Percentiles rank a stretch among this genome's conserved stretches.
These are phyloP conservation scores for Crossocerus cetratus DNA, from an alignment of 2,888 invertebrate species.

Conservation along the genomic window DNA sequence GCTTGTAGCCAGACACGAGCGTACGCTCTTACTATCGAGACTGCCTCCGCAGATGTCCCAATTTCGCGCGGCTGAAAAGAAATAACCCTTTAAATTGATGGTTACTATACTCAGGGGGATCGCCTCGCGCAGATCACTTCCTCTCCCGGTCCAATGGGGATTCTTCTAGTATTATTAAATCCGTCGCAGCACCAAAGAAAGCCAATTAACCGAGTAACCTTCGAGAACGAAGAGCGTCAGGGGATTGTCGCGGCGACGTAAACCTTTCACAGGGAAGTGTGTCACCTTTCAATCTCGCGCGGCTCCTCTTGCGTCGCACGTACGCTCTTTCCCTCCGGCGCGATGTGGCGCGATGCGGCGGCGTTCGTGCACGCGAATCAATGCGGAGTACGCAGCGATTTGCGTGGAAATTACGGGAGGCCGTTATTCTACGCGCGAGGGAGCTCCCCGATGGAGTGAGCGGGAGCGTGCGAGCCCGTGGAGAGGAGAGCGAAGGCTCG, in stretches of 20 bases:
- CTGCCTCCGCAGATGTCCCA: too few relatives aligned
- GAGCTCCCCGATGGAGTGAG: slow-evolving; percentile 36
- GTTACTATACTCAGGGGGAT: background rate
- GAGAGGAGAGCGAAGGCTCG: slow-evolving; percentile 35
- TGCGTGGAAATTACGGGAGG: slow-evolving; percentile 52
- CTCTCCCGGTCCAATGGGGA: too few relatives aligned
- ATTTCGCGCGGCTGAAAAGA: too few relatives aligned
- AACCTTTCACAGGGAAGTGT: slow-evolving; percentile 12
- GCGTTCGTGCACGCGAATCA: slow-evolving; percentile 5
- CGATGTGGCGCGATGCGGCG: slow-evolving; percentile 9
- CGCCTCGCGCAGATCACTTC: background rate
- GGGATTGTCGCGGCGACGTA: background rate
- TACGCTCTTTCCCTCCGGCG: too few relatives aligned
- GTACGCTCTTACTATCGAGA: background rate
- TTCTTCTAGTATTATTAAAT: too few relatives aligned
- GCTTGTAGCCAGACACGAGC: slow-evolving; percentile 10
- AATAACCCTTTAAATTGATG: too few relatives aligned
- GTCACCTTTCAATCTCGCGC: slow-evolving; percentile 26
- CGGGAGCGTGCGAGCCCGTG: slow-evolving; percentile 26
- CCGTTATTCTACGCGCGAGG: slow-evolving; percentile 16
- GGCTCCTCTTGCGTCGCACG: background rate
- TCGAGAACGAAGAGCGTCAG: too few relatives aligned
- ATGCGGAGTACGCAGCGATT: slow-evolving; percentile 49
- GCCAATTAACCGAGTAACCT: too few relatives aligned
- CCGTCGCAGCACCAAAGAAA: too few relatives aligned